Percentiles rank a stretch among this genome's conserved stretches.
phyloP scores from a whole-genome alignment of 2,113 vertebrate genomes.

The Sigmodon hispidus region DNA sequence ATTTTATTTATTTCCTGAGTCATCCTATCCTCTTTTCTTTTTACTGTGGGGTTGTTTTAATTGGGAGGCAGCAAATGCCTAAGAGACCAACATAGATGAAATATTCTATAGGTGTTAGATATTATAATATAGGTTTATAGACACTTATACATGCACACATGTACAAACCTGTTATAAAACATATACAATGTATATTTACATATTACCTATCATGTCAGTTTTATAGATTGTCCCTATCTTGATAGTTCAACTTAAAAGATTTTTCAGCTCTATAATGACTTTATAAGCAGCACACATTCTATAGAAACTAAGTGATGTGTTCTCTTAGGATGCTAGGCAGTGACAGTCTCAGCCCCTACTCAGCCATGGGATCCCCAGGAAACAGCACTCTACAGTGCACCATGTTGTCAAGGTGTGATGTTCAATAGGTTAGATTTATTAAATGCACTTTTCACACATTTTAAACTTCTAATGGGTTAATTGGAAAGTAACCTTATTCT shows the following conservation, averaged over 20 bases:
- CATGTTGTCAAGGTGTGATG: neutral
- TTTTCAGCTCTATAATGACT: neutral
- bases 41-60: neutral
- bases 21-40: neutral
- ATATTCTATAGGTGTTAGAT: neutral
- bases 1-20: neutral
- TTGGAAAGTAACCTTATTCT: neutral
- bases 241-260: neutral
- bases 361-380: neutral
- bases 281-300: neutral
- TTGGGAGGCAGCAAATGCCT: too few relatives aligned
- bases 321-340: neutral
- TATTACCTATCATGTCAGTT: neutral
- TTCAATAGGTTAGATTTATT: too few relatives aligned
- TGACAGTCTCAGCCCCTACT: neutral
- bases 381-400: neutral
- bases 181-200: neutral
- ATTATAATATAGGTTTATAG: neutral
- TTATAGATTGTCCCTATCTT: neutral
- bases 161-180: conserved; percentile 7
- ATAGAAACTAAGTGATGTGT: neutral
- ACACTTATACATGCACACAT: neutral
- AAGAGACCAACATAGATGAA: neutral
- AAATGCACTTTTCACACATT: neutral
- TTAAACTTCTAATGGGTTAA: neutral